Conservation (phyloP, 2,113 vertebrate species). For the Calypte anna region DNA sequence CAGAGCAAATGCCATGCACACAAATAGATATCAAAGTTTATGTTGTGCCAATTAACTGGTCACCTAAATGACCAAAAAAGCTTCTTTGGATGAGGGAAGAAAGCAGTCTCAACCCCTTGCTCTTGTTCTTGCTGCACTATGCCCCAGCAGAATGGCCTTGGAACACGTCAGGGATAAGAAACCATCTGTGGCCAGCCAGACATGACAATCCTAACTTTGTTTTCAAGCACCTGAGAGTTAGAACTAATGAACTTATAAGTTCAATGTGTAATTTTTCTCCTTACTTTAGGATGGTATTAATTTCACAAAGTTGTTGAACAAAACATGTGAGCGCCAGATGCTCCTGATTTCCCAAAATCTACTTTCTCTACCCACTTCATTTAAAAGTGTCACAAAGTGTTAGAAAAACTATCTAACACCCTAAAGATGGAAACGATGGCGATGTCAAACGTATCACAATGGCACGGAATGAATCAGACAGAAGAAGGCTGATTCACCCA, state of each 20-base stretch:
- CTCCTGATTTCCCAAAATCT: background rate
- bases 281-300: background rate
- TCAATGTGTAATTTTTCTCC: background rate
- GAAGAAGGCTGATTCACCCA: background rate
- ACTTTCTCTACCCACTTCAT: background rate
- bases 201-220: background rate
- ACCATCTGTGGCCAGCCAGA: fast-evolving
- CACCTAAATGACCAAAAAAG: background rate
- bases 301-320: background rate
- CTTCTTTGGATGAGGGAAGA: background rate
- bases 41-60: fast-evolving
- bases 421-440: background rate
- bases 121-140: background rate
- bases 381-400: constrained; percentile 32
- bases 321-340: constrained; percentile 19
- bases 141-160: background rate
- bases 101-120: background rate
- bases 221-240: background rate
- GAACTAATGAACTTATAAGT: background rate
- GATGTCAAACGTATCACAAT: background rate
- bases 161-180: background rate
- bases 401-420: background rate
- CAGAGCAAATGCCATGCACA: background rate
- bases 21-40: background rate
- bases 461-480: background rate